Conservation (phyloP, 1,140 invertebrate species). For the Ctenoplectra terminalis region DNA sequence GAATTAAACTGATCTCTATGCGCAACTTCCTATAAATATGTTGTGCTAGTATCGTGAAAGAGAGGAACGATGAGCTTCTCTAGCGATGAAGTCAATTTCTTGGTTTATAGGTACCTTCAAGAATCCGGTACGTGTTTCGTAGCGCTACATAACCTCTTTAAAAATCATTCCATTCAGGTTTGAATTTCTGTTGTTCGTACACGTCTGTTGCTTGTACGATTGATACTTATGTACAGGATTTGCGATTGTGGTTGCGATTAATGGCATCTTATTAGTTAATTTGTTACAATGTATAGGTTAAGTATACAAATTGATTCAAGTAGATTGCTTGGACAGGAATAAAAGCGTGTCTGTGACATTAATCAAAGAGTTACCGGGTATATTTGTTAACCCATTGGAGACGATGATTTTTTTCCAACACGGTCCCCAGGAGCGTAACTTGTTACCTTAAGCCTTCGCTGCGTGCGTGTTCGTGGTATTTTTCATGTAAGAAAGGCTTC, state of each 20-base stretch:
- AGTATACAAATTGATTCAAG: no score
- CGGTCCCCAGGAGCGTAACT: no score
- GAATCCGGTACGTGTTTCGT: slow-evolving; percentile 92
- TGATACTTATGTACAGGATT: background rate
- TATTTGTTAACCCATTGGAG: background rate
- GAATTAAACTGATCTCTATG: slow-evolving; percentile 9
- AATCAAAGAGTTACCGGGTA: background rate
- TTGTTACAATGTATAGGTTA: background rate
- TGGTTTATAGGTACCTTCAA: slow-evolving; percentile 99
- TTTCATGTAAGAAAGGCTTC: no score
- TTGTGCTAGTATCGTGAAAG: slow-evolving; percentile 59
- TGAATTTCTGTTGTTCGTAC: slow-evolving; percentile 23
- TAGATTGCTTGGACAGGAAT: background rate
- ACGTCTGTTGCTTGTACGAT: background rate
- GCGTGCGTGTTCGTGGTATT: no score
- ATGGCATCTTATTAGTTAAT: background rate
- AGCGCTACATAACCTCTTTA: slow-evolving; percentile 70
- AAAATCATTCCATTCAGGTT: slow-evolving; percentile 40
- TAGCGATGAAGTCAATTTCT: slow-evolving; percentile 99
- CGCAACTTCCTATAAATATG: slow-evolving; percentile 58
- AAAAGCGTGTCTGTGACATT: background rate
- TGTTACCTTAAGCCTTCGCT: no score
- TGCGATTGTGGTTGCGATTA: background rate
- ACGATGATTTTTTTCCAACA: no score
- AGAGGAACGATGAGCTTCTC: slow-evolving; percentile 95